phyloP scores from a whole-genome alignment of 1,140 invertebrate genomes.

The Drosophila sechellia region DNA sequence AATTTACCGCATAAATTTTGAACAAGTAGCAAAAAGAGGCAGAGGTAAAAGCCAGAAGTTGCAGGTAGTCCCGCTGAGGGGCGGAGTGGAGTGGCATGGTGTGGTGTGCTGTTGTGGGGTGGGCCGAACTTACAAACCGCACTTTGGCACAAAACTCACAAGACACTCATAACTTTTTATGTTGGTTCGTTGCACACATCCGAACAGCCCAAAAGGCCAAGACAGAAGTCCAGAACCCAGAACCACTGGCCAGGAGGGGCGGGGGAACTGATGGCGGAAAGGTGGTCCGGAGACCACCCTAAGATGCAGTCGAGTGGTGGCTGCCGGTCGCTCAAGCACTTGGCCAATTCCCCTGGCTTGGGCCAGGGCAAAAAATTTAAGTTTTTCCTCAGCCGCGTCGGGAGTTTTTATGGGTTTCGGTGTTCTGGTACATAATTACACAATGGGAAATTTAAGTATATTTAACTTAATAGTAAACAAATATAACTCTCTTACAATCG shows the following conservation, averaged over 20 bases:
- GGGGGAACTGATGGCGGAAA: too few relatives aligned
- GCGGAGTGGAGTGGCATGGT: not conserved
- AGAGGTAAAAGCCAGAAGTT: constrained; percentile 56
- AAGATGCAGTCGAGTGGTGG: constrained; percentile 53
- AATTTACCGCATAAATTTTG: constrained; percentile 83
- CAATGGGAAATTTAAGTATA: not conserved
- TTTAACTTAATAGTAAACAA: not conserved
- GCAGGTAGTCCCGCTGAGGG: constrained; percentile 39
- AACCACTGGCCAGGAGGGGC: constrained; percentile 42
- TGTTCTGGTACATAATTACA: constrained; percentile 11
- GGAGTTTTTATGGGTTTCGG: constrained; percentile 51
- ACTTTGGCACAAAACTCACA: constrained; percentile 82
- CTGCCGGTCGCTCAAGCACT: constrained; percentile 60
- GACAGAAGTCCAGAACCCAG: constrained; percentile 24
- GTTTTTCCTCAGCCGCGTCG: constrained; percentile 33
- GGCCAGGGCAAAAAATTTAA: constrained; percentile 25
- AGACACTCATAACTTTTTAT: constrained; percentile 83
- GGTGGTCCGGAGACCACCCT: constrained; percentile 58
- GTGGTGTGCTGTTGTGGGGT: not conserved
- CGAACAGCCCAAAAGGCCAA: constrained; percentile 23
- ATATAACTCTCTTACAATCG: not conserved
- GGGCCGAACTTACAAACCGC: constrained; percentile 73
- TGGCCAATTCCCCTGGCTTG: constrained; percentile 69
- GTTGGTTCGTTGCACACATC: constrained; percentile 75
- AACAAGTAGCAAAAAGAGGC: constrained; percentile 78